These are phyloP conservation scores for Meliscaeva auricollis DNA, from an alignment of 2,888 invertebrate species.

Conservation along the genomic window DNA sequence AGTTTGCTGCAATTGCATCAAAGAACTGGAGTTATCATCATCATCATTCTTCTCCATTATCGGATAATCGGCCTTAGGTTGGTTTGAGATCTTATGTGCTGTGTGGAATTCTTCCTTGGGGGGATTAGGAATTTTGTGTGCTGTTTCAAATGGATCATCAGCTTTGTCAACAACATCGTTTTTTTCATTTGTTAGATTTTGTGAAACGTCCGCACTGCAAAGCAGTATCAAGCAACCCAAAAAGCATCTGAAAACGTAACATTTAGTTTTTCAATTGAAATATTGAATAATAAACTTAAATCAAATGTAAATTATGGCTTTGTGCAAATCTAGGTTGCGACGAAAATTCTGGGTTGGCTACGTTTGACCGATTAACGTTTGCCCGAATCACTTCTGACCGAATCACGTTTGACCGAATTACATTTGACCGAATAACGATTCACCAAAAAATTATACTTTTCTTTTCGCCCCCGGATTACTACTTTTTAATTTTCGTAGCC, in stretches of 20 bases:
- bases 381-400: no score
- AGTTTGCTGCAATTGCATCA: conserved; percentile 79
- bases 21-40: conserved; percentile 73
- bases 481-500: no score
- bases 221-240: conserved; percentile 79
- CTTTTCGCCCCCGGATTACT: no score
- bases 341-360: no score
- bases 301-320: no score
- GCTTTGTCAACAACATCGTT: conserved; percentile 64
- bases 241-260: neutral
- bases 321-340: no score
- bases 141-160: conserved; percentile 86
- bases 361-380: no score
- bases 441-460: no score
- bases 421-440: no score
- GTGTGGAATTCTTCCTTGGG: conserved; percentile 81
- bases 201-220: conserved; percentile 74
- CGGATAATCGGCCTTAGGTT: conserved; percentile 58
- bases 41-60: conserved; percentile 70
- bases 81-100: conserved; percentile 80
- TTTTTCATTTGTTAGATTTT: conserved; percentile 18
- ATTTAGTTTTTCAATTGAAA: no score
- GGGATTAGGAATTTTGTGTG: conserved; percentile 86
- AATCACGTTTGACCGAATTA: no score
- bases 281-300: no score